phyloP scores from a whole-genome alignment of 2,888 invertebrate species.

The Tachina fera region DNA sequence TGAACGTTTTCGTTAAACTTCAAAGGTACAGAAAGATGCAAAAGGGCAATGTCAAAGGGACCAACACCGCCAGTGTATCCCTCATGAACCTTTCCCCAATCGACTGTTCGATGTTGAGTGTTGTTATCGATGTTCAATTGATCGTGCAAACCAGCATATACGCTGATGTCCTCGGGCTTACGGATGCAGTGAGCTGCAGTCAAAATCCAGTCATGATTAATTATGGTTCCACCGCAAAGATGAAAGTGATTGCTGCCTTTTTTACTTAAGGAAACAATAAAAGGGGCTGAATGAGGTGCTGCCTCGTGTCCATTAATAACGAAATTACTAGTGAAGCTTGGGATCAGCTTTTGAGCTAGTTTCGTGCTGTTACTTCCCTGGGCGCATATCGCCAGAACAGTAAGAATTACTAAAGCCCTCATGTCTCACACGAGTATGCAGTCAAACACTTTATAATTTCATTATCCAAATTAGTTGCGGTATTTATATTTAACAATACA shows the following conservation, averaged over 20 bases:
- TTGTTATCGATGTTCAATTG: constrained; percentile 71
- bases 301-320: constrained; percentile 82
- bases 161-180: constrained; percentile 76
- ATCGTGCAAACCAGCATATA: constrained; percentile 81
- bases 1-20: constrained; percentile 78
- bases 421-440: constrained; percentile 70
- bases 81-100: constrained; percentile 79
- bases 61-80: constrained; percentile 80
- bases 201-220: constrained; percentile 80
- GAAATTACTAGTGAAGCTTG: constrained; percentile 76
- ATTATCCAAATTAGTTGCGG: background rate
- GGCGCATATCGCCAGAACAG: constrained; percentile 75
- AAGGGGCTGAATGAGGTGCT: constrained; percentile 82
- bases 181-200: constrained; percentile 82
- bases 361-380: constrained; percentile 75
- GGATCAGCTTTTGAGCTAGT: constrained; percentile 73
- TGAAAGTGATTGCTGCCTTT: constrained; percentile 77
- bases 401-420: constrained; percentile 76
- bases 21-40: constrained; percentile 79
- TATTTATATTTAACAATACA: constrained; percentile 56
- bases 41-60: constrained; percentile 85
- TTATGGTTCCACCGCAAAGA: constrained; percentile 83
- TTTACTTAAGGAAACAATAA: constrained; percentile 82
- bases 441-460: constrained; percentile 25
- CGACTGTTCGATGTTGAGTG: constrained; percentile 78